phyloP scores from a whole-genome alignment of 2,797 vertebrate species.

The Fistularia commersonii region DNA sequence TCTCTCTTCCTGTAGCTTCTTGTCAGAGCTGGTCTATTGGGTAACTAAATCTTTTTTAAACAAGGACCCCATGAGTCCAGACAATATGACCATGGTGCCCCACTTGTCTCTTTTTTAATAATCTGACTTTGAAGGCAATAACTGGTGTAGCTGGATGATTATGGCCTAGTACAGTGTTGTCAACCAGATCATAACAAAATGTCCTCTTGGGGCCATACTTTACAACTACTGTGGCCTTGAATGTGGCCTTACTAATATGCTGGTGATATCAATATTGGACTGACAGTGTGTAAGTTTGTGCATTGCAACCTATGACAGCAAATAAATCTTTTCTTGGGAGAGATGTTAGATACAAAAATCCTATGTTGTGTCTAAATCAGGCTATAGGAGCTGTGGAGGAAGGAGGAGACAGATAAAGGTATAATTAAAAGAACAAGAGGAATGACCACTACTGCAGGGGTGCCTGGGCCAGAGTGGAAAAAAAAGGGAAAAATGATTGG shows the following conservation, averaged over 20 bases:
- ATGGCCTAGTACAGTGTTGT: neutral
- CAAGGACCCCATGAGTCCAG: constrained; percentile 72
- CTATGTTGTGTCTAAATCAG: neutral
- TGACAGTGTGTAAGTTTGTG: constrained; percentile 9
- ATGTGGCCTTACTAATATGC: constrained; percentile 8
- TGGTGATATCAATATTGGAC: constrained; percentile 19
- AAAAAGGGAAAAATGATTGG: no score
- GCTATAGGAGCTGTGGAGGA: neutral
- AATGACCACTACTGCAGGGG: no score
- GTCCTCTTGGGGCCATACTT: constrained; percentile 1
- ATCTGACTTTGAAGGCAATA: constrained; percentile 32
- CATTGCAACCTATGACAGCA: constrained; percentile 5
- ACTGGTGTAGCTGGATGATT: constrained; percentile 11
- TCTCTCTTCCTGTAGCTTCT: constrained; percentile 80
- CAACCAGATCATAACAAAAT: constrained; percentile 21
- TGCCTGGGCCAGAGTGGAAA: no score
- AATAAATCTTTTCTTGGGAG: no score
- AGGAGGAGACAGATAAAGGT: neutral
- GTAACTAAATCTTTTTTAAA: constrained; percentile 71
- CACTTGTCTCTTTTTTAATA: constrained; percentile 52
- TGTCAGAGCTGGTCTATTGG: constrained; percentile 79
- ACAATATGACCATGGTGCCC: constrained; percentile 70
- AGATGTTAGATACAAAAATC: no score
- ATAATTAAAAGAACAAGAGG: no score
- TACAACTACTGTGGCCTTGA: constrained; percentile 1